Conservation (phyloP, 1,140 invertebrate species). For the Episyrphus balteatus region DNA sequence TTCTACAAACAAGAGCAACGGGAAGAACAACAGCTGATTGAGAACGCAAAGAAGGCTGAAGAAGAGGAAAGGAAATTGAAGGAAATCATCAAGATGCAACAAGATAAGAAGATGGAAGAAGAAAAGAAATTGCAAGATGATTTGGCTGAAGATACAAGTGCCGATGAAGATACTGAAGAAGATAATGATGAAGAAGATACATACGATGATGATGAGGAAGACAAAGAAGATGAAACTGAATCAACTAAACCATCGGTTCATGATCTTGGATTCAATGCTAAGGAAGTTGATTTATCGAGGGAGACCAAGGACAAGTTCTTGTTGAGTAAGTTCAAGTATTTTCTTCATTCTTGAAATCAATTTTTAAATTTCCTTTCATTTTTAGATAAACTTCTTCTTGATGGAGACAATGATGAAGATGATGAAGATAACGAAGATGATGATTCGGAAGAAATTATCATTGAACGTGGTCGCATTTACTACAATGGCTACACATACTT, state of each 20-base stretch:
- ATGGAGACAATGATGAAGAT: conserved; percentile 17
- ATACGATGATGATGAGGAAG: conserved; percentile 32
- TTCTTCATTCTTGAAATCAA: background rate
- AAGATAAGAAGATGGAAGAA: conserved; percentile 7
- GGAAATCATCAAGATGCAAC: conserved; percentile 4
- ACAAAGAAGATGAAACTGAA: conserved; percentile 9
- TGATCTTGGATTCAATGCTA: conserved; percentile 19
- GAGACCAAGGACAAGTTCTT: conserved; percentile 31
- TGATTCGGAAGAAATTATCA: conserved; percentile 36
- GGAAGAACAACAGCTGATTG: background rate
- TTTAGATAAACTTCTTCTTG: conserved; percentile 19
- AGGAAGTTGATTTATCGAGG: conserved; percentile 33
- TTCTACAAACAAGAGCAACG: background rate
- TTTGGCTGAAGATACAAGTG: conserved; percentile 20
- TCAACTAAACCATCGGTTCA: conserved; percentile 20
- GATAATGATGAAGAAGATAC: conserved; percentile 16
- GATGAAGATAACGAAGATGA: conserved; percentile 12
- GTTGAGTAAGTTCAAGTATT: conserved; percentile 15
- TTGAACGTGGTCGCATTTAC: conserved; percentile 37
- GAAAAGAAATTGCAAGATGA: conserved; percentile 39
- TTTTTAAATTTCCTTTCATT: background rate
- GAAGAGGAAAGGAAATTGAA: background rate
- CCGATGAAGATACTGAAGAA: conserved; percentile 14
- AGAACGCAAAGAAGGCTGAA: background rate
- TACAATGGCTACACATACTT: conserved; percentile 38